A percentile compares a stretch with the other conserved stretches of the same genome.
Evolutionary conservation across 2,888 invertebrate genomes (phyloP).

Genomic region (Protophormia terraenovae): DNA sequence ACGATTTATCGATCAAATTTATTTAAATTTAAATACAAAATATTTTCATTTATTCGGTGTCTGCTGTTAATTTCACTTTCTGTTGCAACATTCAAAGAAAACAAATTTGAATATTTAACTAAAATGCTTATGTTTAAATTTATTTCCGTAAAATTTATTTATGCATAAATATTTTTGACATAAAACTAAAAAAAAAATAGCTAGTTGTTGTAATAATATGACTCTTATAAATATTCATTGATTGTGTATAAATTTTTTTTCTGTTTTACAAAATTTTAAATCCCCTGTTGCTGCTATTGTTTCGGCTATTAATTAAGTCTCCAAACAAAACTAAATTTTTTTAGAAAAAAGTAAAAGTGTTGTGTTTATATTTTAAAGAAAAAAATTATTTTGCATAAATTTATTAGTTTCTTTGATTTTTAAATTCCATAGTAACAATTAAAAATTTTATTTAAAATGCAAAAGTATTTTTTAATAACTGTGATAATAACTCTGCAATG

Average conservation of each 20-base stretch:
- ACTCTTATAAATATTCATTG: constrained; percentile 20
- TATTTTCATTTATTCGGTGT: neutral
- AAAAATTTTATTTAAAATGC: constrained; percentile 73
- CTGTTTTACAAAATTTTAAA: neutral
- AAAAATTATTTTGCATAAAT: neutral
- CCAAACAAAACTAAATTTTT: constrained; percentile 7
- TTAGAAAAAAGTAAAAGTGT: constrained; percentile 39
- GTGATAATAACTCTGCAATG: constrained; percentile 79
- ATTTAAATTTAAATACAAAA: neutral
- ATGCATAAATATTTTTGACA: neutral
- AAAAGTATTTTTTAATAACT: constrained; percentile 78
- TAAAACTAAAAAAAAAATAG: neutral
- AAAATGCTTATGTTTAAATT: neutral
- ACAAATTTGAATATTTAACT: neutral
- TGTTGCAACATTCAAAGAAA: neutral
- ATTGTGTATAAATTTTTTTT: neutral
- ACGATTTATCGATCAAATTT: neutral
- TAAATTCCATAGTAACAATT: constrained; percentile 35
- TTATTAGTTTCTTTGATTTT: neutral
- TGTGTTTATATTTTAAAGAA: neutral
- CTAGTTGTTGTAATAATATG: constrained; percentile 8
- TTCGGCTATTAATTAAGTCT: neutral
- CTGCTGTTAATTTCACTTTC: constrained; percentile 4
- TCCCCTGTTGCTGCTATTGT: neutral
- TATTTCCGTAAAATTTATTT: neutral